phyloP scores from a whole-genome alignment of 23 tunicate species.

The Styela clava region DNA sequence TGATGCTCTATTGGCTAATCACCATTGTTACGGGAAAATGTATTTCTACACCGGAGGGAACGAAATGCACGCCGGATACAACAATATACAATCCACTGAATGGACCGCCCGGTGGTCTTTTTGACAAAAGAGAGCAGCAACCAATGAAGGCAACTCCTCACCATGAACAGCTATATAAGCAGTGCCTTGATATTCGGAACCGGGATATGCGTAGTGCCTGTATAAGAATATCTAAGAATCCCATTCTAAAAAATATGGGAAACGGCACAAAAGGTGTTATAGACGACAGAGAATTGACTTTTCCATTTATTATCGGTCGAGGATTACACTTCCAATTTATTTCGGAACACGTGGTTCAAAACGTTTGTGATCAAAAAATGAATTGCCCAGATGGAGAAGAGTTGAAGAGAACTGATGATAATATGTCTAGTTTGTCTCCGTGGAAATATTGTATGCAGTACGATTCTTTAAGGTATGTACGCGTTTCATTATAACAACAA shows the following conservation, averaged over 20 bases:
- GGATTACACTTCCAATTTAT: background rate
- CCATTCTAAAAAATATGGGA: background rate
- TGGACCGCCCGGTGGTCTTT: background rate
- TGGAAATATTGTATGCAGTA: background rate
- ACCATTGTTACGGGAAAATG: no score
- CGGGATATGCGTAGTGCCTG: background rate
- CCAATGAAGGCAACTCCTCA: background rate
- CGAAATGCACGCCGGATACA: no score
- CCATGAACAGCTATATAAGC: background rate
- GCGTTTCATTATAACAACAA: no score
- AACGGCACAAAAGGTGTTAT: background rate
- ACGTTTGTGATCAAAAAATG: background rate
- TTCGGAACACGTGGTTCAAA: background rate
- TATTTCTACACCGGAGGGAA: no score
- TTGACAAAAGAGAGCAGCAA: background rate
- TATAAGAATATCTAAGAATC: background rate
- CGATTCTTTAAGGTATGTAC: slow-evolving; percentile 10
- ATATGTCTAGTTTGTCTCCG: slow-evolving; percentile 20
- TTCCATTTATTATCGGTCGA: background rate
- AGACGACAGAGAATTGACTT: background rate
- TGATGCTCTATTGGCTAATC: no score
- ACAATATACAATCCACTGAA: background rate
- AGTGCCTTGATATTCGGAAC: background rate
- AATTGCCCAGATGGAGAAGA: background rate
- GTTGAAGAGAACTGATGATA: background rate